Base-by-base conservation (phyloP, 2,113 vertebrate species). In the Leptodactylus fuscus region DNA sequence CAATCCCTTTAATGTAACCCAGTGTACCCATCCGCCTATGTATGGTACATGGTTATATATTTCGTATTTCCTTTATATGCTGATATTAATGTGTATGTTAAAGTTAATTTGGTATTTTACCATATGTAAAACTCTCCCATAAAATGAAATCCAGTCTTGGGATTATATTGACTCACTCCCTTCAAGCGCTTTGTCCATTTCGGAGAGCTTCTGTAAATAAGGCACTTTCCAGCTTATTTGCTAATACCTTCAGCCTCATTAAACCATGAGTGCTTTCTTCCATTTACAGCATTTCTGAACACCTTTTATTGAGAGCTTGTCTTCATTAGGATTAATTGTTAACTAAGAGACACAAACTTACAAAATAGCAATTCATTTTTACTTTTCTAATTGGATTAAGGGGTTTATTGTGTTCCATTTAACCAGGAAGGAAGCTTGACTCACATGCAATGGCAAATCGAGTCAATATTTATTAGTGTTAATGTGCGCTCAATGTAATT, bases 151-250 rank as follows among this genome's bases (percentile, higher is more conserved):
- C 36, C 12, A 53, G 46, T 62, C 27, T 7, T 5, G 24, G 60
- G 24, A 34, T 8, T 20, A 7, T 1, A 69, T 20, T 69, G 18
- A 87, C 88, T 2, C 65, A 38, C 80, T 71, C 83, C 88, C 87
- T 90, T 89, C 92, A 92, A 93, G 93, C 93, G 93, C 91, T 94
- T 49, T 89, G 91, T 93, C 90, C 93, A 91, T 95, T 95, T 94
- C 92, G 81, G 24, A 53, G 51, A 38, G 78, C 88, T 87, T 89
- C 78, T 91, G 91, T 92, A 93, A 94, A 94, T 90, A 94, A 83
- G 82, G 76, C 90, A 92, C 87, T 93, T 92, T 88, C 86, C 80
- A 92, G 91, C 91, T 92, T 92, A 93, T 94, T 94, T 93, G 89
- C 89, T 92, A 78, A 91, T 89, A 86, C 88, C 75, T 90, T 92